Conservation (phyloP, 1,140 invertebrate genomes). For the Bombus superbus region DNA sequence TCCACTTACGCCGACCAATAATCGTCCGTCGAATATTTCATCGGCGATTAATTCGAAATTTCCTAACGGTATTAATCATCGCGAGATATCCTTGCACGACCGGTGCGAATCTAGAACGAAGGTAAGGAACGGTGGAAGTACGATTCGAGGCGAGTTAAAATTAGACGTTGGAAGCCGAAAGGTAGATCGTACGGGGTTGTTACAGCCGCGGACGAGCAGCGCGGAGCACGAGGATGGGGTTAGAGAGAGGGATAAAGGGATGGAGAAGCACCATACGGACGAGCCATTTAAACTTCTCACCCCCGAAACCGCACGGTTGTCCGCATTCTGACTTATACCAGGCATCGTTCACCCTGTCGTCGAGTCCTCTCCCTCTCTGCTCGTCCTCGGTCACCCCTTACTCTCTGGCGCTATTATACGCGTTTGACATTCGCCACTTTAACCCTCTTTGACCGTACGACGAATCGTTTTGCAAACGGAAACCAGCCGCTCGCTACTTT, state of each 20-base stretch:
- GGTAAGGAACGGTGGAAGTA: not conserved
- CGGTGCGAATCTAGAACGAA: not conserved
- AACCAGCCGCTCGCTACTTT: slow-evolving; percentile 1
- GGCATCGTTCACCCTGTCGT: slow-evolving; percentile 81
- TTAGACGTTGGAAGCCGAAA: slow-evolving; percentile 35
- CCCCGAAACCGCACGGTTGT: slow-evolving; percentile 80
- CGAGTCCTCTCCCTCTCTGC: slow-evolving; percentile 22
- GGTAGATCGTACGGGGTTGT: slow-evolving; percentile 28
- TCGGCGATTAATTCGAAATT: too few species aligned
- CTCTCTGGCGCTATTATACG: slow-evolving; percentile 63
- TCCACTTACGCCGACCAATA: too few species aligned
- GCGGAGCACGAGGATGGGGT: slow-evolving; percentile 37
- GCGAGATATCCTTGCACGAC: too few species aligned
- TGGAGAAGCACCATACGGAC: slow-evolving; percentile 82
- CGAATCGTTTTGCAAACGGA: slow-evolving; percentile 29
- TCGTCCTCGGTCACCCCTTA: slow-evolving; percentile 48
- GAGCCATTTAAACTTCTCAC: slow-evolving; percentile 83
- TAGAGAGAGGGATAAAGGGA: slow-evolving; percentile 64
- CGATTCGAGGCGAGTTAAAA: slow-evolving; percentile 24
- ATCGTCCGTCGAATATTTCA: too few species aligned
- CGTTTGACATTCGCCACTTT: slow-evolving; percentile 67
- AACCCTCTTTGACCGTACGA: slow-evolving; percentile 57
- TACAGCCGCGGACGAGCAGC: not conserved
- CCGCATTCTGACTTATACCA: slow-evolving; percentile 83
- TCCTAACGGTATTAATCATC: not conserved